Evolutionary conservation across 37 sponge, comb jelly and placozoan species (phyloP).

Genomic region (Cliona cf. orientalis): DNA sequence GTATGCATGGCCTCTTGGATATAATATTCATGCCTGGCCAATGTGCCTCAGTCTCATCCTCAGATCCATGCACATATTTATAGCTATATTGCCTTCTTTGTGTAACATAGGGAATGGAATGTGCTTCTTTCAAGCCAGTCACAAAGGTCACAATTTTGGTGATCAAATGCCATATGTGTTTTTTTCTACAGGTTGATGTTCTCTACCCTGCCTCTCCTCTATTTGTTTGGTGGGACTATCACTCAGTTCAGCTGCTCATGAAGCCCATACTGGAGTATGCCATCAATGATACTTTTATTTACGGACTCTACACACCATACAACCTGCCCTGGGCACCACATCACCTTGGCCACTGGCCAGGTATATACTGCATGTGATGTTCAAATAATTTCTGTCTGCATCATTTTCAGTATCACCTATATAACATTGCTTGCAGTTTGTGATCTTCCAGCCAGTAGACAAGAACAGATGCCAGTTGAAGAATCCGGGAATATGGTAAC

Average conservation of each 20-base stretch:
- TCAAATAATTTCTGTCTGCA: no score
- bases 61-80: no score
- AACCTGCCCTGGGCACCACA: constrained; percentile 79
- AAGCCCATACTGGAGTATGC: constrained; percentile 76
- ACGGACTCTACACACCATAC: constrained; percentile 66
- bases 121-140: no score
- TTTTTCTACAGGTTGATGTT: constrained; percentile 69
- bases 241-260: constrained; percentile 24
- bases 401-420: no score
- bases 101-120: no score
- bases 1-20: neutral
- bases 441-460: constrained; percentile 56
- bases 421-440: constrained; percentile 68
- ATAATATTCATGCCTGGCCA: no score
- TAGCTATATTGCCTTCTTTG: no score
- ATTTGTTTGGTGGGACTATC: constrained; percentile 36
- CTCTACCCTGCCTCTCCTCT: constrained; percentile 78
- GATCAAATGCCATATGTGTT: no score
- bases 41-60: no score
- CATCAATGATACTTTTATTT: constrained; percentile 63
- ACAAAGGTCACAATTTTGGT: no score
- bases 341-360: constrained; percentile 83
- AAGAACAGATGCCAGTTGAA: constrained; percentile 89
- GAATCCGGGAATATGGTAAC: constrained; percentile 79
- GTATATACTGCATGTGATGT: constrained; percentile 1